Evolutionary conservation across 92 coral and sea anemone genomes (phyloP).

Genomic region (Zoanthus gigantus): DNA sequence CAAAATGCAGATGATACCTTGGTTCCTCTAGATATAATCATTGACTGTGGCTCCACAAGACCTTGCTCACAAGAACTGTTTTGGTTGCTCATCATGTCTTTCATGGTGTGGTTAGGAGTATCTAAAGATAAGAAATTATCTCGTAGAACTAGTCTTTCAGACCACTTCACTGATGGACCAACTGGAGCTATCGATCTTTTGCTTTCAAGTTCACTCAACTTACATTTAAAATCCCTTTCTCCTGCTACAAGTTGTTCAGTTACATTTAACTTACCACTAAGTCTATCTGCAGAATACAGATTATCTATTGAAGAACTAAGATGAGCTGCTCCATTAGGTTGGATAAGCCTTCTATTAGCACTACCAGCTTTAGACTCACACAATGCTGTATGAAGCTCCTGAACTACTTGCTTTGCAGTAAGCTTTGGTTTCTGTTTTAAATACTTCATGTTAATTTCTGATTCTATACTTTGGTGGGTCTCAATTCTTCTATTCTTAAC

Average conservation of each 20-base stretch:
- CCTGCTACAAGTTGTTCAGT: background rate
- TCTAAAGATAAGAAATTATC: background rate
- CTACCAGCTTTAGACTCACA: constrained; percentile 60
- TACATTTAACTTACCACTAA: background rate
- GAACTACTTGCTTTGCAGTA: constrained; percentile 63
- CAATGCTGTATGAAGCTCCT: constrained; percentile 65
- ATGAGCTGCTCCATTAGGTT: background rate
- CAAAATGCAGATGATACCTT: constrained; percentile 13
- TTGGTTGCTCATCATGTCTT: background rate
- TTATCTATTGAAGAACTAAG: constrained; percentile 12
- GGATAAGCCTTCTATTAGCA: background rate
- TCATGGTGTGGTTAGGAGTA: background rate
- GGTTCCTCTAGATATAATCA: constrained; percentile 35
- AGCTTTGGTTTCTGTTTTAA: constrained; percentile 55
- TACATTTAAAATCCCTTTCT: background rate
- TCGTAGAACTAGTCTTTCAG: background rate
- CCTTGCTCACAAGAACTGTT: background rate
- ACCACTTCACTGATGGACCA: background rate
- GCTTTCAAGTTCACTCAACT: constrained; percentile 24
- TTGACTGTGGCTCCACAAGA: constrained; percentile 13
- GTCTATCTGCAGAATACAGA: background rate
- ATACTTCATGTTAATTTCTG: background rate
- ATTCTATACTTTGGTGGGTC: background rate
- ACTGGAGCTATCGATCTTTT: constrained; percentile 6
- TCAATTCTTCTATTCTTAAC: background rate